Evolutionary conservation across 2,797 vertebrate species (phyloP).

Genomic region (Thalassophryne amazonica): DNA sequence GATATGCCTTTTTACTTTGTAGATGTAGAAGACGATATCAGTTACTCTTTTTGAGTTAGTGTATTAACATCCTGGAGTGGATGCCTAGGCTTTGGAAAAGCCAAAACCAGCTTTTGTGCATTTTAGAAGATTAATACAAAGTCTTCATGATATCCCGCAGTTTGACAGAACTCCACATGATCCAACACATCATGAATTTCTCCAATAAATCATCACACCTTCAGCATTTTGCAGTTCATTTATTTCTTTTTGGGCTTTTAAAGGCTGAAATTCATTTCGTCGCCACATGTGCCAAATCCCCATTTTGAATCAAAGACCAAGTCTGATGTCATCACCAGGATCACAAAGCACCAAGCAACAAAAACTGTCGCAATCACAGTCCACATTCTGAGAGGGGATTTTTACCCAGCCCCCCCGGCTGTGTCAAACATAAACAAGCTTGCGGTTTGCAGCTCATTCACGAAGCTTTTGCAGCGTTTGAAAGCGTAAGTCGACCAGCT

Average conservation of each 20-base stretch:
- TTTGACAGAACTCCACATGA: neutral
- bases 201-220: neutral
- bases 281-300: neutral
- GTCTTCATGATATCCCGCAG: neutral
- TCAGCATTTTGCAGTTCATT: neutral
- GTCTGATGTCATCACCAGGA: conserved; percentile 16
- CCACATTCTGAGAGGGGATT: conserved; percentile 26
- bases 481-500: conserved; percentile 51
- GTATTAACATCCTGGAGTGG: no score
- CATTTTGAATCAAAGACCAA: neutral
- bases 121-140: neutral
- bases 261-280: neutral
- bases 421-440: conserved; percentile 47
- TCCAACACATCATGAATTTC: neutral
- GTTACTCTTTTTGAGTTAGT: no score
- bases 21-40: no score
- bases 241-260: neutral
- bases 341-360: conserved; percentile 20
- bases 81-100: no score
- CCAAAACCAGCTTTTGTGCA: neutral
- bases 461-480: conserved; percentile 34
- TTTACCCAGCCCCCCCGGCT: conserved; percentile 32
- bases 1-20: no score
- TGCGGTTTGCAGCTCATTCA: conserved; percentile 60
- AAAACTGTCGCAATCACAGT: conserved; percentile 46